These are phyloP conservation scores for Coregonus suidteri DNA, from an alignment of 2,797 vertebrate species.

Conservation along the genomic window DNA sequence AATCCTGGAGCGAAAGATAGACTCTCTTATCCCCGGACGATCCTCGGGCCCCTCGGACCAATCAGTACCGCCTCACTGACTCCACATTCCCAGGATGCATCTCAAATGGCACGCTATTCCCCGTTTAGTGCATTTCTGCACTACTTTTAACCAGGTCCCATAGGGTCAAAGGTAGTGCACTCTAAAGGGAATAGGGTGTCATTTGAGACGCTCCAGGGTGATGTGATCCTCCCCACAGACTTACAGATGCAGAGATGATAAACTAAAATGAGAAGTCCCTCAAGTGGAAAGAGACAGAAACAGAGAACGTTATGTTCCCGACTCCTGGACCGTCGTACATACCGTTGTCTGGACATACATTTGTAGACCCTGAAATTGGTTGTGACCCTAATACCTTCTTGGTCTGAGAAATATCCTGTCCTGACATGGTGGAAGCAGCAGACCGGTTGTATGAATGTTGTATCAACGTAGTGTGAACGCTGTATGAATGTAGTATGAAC, in stretches of 20 bases:
- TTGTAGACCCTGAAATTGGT: background rate
- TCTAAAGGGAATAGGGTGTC: background rate
- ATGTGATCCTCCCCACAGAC: background rate
- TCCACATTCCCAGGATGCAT: background rate
- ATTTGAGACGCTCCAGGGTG: background rate
- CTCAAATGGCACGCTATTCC: background rate
- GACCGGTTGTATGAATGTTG: no score
- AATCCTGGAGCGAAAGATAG: background rate
- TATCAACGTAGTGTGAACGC: no score
- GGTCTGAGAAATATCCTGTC: background rate
- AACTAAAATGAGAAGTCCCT: background rate
- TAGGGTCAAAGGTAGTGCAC: background rate
- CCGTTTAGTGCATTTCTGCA: background rate
- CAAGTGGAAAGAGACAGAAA: conserved; percentile 2
- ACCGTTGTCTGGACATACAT: background rate
- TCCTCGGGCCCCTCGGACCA: background rate
- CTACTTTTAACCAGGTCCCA: background rate
- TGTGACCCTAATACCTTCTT: background rate
- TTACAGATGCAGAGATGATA: background rate
- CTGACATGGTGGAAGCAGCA: background rate
- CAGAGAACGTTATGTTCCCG: background rate
- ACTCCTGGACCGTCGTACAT: background rate
- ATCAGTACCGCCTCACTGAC: conserved; percentile 1
- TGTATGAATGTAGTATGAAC: no score
- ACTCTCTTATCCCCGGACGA: background rate